Evolutionary conservation across 64 coral and sea anemone genomes (phyloP).

Genomic region (Anthopleura sola): DNA sequence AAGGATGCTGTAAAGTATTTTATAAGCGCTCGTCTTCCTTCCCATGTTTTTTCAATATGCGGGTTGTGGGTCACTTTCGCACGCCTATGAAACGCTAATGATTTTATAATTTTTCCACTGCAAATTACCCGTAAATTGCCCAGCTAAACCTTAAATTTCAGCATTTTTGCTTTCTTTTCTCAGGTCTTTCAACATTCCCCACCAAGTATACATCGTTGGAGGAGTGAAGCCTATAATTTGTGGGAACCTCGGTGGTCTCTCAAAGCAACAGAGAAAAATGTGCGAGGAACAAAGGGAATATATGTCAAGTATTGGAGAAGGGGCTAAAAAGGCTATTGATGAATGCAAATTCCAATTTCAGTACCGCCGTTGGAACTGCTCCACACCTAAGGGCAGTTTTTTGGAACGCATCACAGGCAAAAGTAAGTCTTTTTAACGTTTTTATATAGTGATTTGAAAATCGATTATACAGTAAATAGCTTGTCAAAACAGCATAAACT

Average conservation of each 20-base stretch:
- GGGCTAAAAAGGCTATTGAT: constrained; percentile 24
- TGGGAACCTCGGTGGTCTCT: constrained; percentile 16
- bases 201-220: constrained; percentile 35
- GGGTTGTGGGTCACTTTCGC: constrained; percentile 5
- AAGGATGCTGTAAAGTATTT: constrained; percentile 3
- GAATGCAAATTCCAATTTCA: constrained; percentile 56
- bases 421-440: neutral
- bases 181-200: constrained; percentile 43
- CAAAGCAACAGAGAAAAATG: neutral
- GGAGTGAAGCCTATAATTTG: neutral
- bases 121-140: constrained; percentile 49
- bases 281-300: neutral
- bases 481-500: neutral
- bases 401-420: constrained; percentile 12
- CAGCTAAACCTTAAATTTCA: constrained; percentile 18
- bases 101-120: constrained; percentile 41
- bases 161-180: constrained; percentile 19
- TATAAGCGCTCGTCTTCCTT: constrained; percentile 4
- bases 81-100: constrained; percentile 28
- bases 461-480: neutral
- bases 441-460: neutral
- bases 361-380: constrained; percentile 61
- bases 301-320: constrained; percentile 29
- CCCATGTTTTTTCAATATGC: neutral
- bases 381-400: constrained; percentile 1